Evolutionary conservation across 1,140 invertebrate species (phyloP).

Genomic region (Globodera ellingtonae): DNA sequence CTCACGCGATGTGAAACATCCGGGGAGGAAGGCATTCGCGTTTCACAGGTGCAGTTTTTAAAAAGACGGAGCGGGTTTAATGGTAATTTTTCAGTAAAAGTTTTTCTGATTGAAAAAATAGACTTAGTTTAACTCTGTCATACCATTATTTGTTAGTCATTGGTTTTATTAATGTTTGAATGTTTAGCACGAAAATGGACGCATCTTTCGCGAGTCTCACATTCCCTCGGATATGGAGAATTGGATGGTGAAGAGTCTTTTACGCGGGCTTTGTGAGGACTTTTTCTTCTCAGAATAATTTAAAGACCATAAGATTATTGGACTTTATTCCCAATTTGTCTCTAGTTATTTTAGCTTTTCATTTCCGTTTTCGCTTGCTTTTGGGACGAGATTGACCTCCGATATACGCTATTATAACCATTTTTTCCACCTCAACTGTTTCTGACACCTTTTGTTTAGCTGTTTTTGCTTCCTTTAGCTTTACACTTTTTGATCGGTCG

Average conservation of each 20-base stretch:
- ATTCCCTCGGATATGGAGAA: neutral
- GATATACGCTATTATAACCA: too few species aligned
- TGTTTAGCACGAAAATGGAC: neutral
- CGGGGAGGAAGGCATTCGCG: neutral
- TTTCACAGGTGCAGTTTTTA: neutral
- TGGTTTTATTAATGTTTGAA: neutral
- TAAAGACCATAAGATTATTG: neutral
- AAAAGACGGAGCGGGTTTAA: neutral
- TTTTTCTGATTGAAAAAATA: too few species aligned
- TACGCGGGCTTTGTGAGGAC: neutral
- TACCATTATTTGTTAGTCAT: too few species aligned
- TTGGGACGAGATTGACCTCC: too few species aligned
- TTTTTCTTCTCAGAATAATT: neutral
- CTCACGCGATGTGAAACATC: neutral
- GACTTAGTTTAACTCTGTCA: too few species aligned
- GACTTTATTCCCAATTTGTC: neutral
- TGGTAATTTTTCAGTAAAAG: too few species aligned
- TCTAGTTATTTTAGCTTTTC: neutral
- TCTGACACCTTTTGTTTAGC: neutral
- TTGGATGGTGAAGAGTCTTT: slow-evolving; percentile 7
- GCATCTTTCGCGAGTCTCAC: neutral
- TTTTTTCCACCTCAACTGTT: too few species aligned
- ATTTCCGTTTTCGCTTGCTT: too few species aligned
- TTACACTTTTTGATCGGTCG: too few species aligned
- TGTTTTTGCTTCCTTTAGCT: neutral